These are phyloP conservation scores for Oceanodroma leucorhoa DNA, from an alignment of 2,797 vertebrate species.

Conservation along the genomic window DNA sequence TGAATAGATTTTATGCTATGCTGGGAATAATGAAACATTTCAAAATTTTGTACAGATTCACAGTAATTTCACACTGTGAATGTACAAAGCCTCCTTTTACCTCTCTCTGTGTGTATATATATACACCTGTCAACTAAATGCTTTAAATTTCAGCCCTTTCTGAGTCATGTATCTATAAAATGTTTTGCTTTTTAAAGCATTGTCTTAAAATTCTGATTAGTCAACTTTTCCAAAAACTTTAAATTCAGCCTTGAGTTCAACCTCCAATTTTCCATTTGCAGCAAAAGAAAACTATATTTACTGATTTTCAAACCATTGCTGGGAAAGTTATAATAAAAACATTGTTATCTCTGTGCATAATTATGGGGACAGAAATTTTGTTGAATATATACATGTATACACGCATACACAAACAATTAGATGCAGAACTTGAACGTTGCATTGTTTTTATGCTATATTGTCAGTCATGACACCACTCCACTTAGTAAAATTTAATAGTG, in stretches of 20 bases:
- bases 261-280: constrained; percentile 3
- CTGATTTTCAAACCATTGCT: not conserved
- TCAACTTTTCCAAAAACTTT: constrained; percentile 31
- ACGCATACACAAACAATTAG: not conserved
- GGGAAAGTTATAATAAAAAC: constrained; percentile 8
- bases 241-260: not conserved
- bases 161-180: constrained; percentile 21
- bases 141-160: constrained; percentile 4
- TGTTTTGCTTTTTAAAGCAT: constrained; percentile 24
- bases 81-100: not conserved
- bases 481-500: not conserved
- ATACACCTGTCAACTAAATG: not conserved
- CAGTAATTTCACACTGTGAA: not conserved
- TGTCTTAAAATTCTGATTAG: constrained; percentile 26
- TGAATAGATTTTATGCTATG: not conserved
- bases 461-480: not conserved
- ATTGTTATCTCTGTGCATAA: constrained; percentile 37
- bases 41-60: not conserved
- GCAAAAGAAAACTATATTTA: not conserved
- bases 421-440: not conserved
- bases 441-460: not conserved
- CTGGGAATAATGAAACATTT: not conserved
- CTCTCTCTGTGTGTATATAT: not conserved
- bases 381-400: not conserved
- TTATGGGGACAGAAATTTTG: not conserved